A percentile compares a stretch with the other conserved stretches of the same genome.
phyloP scores from a whole-genome alignment of 2,888 invertebrate genomes.

The Melangyna quadrimaculata region DNA sequence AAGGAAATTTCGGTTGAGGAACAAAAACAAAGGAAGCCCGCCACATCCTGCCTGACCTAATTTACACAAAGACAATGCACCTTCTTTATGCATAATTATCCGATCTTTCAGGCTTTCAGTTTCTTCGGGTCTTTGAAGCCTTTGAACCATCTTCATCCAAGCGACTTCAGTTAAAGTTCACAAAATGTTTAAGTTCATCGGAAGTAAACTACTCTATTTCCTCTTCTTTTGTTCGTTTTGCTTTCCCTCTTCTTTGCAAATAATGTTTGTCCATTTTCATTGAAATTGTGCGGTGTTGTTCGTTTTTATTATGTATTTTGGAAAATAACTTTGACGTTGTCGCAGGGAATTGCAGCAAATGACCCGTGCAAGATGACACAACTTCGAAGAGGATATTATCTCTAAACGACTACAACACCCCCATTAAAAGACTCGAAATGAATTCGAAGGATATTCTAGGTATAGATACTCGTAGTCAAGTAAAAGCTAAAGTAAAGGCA shows the following conservation, averaged over 20 bases:
- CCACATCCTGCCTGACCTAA: slow-evolving; percentile 39
- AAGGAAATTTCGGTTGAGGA: not conserved
- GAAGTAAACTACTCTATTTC: not conserved
- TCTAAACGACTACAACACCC: slow-evolving; percentile 20
- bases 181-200: slow-evolving; percentile 9
- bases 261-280: slow-evolving; percentile 7
- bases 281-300: slow-evolving; percentile 1
- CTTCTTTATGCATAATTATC: slow-evolving; percentile 5
- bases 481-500: not conserved
- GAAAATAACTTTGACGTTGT: slow-evolving; percentile 34
- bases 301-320: slow-evolving; percentile 21
- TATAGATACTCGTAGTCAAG: not conserved
- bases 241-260: not conserved
- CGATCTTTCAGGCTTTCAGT: not conserved
- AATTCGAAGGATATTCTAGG: slow-evolving; percentile 18
- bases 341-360: slow-evolving; percentile 31
- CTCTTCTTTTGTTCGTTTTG: not conserved
- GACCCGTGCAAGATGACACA: slow-evolving; percentile 26
- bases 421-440: slow-evolving; percentile 21
- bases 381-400: slow-evolving; percentile 16
- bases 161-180: slow-evolving; percentile 3
- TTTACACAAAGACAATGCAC: slow-evolving; percentile 19
- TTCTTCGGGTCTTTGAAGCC: not conserved
- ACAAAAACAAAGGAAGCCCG: not conserved
- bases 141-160: too few relatives aligned